A percentile compares a stretch with the other conserved stretches of the same genome.
Conservation (phyloP, 2,888 invertebrate species). For the Athalia circularis region DNA sequence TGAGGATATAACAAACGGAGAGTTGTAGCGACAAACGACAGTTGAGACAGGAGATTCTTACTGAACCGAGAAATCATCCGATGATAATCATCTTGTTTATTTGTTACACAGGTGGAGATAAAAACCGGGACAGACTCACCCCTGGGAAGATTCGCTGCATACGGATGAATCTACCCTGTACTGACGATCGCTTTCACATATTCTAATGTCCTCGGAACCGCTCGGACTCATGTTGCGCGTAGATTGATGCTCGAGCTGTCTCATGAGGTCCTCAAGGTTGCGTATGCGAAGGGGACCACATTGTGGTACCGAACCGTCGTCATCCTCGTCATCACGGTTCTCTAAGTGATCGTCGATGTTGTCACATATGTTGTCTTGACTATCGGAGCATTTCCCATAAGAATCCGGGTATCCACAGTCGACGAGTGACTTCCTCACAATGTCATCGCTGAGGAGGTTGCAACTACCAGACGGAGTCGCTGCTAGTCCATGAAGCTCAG, state of each 20-base stretch:
- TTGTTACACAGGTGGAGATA: not conserved
- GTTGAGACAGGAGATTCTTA: not conserved
- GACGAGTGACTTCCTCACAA: constrained; percentile 81
- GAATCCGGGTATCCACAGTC: constrained; percentile 79
- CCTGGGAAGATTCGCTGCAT: constrained; percentile 85
- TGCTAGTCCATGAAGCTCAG: constrained; percentile 83
- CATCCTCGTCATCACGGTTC: constrained; percentile 79
- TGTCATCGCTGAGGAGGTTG: constrained; percentile 82
- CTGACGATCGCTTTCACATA: constrained; percentile 92
- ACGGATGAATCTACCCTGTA: constrained; percentile 87
- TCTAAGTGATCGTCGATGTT: constrained; percentile 73
- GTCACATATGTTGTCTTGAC: constrained; percentile 86
- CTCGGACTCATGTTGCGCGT: constrained; percentile 92
- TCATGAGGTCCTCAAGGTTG: constrained; percentile 92
- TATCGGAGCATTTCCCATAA: constrained; percentile 79
- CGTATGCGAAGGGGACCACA: constrained; percentile 92
- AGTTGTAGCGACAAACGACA: too few relatives aligned
- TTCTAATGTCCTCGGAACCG: constrained; percentile 91
- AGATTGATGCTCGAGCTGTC: constrained; percentile 91
- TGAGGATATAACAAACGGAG: not conserved
- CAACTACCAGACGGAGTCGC: constrained; percentile 80
- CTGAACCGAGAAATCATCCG: not conserved
- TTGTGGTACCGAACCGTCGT: constrained; percentile 86
- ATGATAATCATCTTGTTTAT: too few relatives aligned
- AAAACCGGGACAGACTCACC: constrained; percentile 74